These are phyloP conservation scores for Fragum sueziense DNA, from an alignment of 2,888 invertebrate species.

Conservation along the genomic window DNA sequence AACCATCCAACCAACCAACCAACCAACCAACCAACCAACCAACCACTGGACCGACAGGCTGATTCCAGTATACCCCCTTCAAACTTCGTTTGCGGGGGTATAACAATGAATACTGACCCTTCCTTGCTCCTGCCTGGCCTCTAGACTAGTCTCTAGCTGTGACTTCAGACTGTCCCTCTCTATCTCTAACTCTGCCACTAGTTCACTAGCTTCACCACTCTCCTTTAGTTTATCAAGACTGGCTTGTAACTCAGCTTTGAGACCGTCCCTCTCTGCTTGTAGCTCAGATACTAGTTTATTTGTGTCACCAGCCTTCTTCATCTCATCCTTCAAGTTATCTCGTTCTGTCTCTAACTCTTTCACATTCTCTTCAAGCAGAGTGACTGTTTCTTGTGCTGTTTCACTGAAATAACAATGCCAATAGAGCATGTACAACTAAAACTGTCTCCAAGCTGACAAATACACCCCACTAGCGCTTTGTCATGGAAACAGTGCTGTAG, in stretches of 20 bases:
- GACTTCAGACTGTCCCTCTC: constrained; percentile 68
- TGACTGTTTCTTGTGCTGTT: constrained; percentile 61
- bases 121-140: constrained; percentile 51
- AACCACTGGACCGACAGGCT: too few relatives aligned
- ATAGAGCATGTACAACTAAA: too few relatives aligned
- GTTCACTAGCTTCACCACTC: constrained; percentile 3
- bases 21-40: too few relatives aligned
- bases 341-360: constrained; percentile 64
- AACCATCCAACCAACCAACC: too few relatives aligned
- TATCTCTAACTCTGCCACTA: constrained; percentile 56
- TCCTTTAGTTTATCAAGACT: constrained; percentile 57
- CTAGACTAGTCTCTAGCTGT: constrained; percentile 61
- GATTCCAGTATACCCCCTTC: too few relatives aligned
- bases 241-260: constrained; percentile 65
- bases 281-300: constrained; percentile 42
- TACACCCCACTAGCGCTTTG: too few relatives aligned
- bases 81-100: too few relatives aligned
- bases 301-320: constrained; percentile 44
- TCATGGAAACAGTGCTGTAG: too few relatives aligned
- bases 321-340: constrained; percentile 29
- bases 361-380: constrained; percentile 56
- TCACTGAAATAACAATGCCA: constrained; percentile 66
- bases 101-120: constrained; percentile 20
- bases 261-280: constrained; percentile 64
- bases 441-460: too few relatives aligned